These are phyloP conservation scores for Maccullochella peelii DNA, from an alignment of 2,113 vertebrate genomes.

Conservation along the genomic window DNA sequence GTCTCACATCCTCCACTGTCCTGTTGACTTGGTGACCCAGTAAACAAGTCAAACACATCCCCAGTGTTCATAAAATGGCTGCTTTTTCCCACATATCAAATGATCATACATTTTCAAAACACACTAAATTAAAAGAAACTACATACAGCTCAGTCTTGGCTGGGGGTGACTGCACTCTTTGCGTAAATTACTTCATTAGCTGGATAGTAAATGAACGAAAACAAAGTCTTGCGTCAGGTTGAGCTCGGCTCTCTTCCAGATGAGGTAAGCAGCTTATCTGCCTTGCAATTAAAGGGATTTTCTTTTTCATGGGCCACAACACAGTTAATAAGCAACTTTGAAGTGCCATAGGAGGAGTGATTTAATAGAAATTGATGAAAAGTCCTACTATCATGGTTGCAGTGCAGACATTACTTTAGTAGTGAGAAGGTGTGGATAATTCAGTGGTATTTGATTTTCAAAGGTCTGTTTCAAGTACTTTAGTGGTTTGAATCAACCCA, in stretches of 20 bases:
- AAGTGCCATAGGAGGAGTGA: conserved; percentile 24
- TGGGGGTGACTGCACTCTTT: conserved; percentile 34
- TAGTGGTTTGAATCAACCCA: conserved; percentile 49
- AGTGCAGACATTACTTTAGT: conserved; percentile 30
- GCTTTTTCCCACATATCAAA: not conserved
- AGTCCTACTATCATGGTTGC: conserved; percentile 7
- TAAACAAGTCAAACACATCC: not conserved
- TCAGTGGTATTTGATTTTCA: conserved; percentile 42
- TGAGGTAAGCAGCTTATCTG: conserved; percentile 64
- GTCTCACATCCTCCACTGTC: not conserved
- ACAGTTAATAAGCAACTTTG: conserved; percentile 42
- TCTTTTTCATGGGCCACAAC: conserved; percentile 27
- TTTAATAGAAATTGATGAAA: conserved; percentile 49
- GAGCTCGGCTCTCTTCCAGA: conserved; percentile 38
- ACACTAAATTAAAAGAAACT: conserved; percentile 16
- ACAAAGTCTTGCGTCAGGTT: conserved; percentile 46
- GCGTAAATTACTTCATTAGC: conserved; percentile 60
- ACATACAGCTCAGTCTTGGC: conserved; percentile 4
- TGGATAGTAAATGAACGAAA: conserved; percentile 47
- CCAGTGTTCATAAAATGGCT: not conserved
- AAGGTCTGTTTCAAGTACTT: conserved; percentile 42
- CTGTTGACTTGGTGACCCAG: not conserved
- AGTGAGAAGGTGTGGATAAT: conserved; percentile 29
- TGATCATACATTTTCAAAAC: not conserved
- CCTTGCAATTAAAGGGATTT: conserved; percentile 59